A percentile compares a stretch with the other conserved stretches of the same genome.
These are phyloP conservation scores for Ataeniobius toweri DNA, from an alignment of 2,797 vertebrate species.

Conservation along the genomic window DNA sequence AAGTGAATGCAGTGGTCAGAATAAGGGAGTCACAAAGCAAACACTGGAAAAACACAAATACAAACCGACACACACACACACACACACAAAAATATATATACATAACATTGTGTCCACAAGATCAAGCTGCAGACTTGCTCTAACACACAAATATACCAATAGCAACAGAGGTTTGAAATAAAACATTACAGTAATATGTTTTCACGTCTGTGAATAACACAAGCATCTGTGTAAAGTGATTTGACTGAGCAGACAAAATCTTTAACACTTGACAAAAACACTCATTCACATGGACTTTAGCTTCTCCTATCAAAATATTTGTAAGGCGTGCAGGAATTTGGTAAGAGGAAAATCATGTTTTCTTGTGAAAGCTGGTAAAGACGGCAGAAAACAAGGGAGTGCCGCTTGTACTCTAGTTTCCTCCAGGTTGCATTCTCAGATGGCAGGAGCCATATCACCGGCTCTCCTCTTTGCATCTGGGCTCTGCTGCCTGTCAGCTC, in stretches of 20 bases:
- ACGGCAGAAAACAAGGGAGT: slow-evolving; percentile 58
- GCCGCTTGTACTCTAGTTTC: slow-evolving; percentile 57
- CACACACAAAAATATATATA: slow-evolving; percentile 24
- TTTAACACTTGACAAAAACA: slow-evolving; percentile 60
- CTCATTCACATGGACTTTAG: slow-evolving; percentile 47
- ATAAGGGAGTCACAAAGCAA: slow-evolving; percentile 46
- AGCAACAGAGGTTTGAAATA: slow-evolving; percentile 39
- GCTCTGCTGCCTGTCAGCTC: slow-evolving; percentile 69
- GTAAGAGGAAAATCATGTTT: slow-evolving; percentile 57
- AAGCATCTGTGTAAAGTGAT: slow-evolving; percentile 41
- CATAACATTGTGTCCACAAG: slow-evolving; percentile 24
- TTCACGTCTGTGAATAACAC: slow-evolving; percentile 46
- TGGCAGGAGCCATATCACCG: slow-evolving; percentile 68
- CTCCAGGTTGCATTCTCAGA: slow-evolving; percentile 66
- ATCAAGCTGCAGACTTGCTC: slow-evolving; percentile 42
- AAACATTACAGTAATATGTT: slow-evolving; percentile 49
- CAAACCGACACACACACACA: slow-evolving; percentile 12
- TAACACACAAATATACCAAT: slow-evolving; percentile 34
- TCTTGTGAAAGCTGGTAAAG: slow-evolving; percentile 55
- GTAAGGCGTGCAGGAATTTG: slow-evolving; percentile 47
- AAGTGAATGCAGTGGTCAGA: slow-evolving; percentile 71
- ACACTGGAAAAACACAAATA: slow-evolving; percentile 46
- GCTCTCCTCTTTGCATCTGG: slow-evolving; percentile 60
- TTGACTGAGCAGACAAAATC: slow-evolving; percentile 45
- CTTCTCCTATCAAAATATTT: slow-evolving; percentile 46